Conservation (phyloP, 1,140 invertebrate species). For the Solenopsis invicta region DNA sequence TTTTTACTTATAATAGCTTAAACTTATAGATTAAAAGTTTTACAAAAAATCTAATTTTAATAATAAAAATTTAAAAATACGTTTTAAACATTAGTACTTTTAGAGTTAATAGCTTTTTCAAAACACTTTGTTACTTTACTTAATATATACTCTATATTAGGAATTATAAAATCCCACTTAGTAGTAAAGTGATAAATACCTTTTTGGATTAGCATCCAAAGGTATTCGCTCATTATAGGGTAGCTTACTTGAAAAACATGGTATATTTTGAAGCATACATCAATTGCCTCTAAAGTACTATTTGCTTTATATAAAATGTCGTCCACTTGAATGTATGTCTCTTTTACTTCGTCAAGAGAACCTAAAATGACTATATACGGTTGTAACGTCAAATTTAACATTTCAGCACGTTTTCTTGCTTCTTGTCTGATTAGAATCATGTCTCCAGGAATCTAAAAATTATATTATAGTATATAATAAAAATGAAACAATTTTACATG, state of each 20-base stretch:
- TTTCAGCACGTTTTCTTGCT: neutral
- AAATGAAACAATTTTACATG: neutral
- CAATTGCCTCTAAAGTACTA: neutral
- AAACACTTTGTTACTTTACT: neutral
- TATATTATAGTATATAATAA: neutral
- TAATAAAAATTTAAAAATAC: too few species aligned
- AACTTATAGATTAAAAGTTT: too few species aligned
- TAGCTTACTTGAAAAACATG: neutral
- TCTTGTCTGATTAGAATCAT: neutral
- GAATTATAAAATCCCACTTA: neutral
- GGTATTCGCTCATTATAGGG: neutral
- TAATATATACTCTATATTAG: neutral
- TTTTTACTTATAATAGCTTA: too few species aligned
- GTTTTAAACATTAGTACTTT: too few species aligned
- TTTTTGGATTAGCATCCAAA: slow-evolving; percentile 4
- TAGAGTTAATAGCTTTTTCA: neutral
- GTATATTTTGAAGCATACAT: slow-evolving; percentile 7
- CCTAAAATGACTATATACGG: neutral
- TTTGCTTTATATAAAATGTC: neutral
- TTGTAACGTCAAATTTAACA: neutral
- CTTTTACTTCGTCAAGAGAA: neutral
- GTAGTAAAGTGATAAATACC: neutral
- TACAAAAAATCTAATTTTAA: too few species aligned
- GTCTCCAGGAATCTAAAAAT: neutral
- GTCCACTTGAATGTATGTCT: neutral